Percentiles rank a stretch among this genome's conserved stretches.
phyloP scores from a whole-genome alignment of 2,888 invertebrate species.

The Pseudanteris insignis region DNA sequence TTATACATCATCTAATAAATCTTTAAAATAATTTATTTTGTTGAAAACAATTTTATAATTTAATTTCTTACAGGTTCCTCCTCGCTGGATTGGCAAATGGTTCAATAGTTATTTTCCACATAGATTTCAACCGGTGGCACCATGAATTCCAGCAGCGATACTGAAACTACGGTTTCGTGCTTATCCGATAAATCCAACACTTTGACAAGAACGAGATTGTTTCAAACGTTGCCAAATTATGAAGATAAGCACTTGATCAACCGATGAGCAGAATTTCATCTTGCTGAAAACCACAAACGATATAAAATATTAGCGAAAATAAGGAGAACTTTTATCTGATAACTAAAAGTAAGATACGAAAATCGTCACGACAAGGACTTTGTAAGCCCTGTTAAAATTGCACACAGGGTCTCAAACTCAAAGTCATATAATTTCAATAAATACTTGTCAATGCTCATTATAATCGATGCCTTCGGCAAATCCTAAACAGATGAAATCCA shows the following conservation, averaged over 20 bases:
- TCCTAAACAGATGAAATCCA: conserved; percentile 33
- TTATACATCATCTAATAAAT: too few relatives aligned
- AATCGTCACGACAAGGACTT: too few relatives aligned
- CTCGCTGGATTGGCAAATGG: conserved; percentile 97
- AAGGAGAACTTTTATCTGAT: too few relatives aligned
- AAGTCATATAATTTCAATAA: conserved; percentile 33
- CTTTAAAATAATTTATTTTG: background rate
- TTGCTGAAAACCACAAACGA: too few relatives aligned
- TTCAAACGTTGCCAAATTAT: background rate
- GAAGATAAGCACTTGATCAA: conserved; percentile 22
- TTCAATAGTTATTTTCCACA: conserved; percentile 98
- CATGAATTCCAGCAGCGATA: conserved; percentile 95
- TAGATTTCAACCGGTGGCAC: conserved; percentile 99
- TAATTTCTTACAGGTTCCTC: conserved; percentile 81
- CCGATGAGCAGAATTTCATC: too few relatives aligned
- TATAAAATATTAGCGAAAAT: background rate
- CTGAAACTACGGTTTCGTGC: conserved; percentile 67
- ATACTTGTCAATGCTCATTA: conserved; percentile 42
- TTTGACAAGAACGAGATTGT: too few relatives aligned
- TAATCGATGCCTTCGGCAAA: conserved; percentile 43
- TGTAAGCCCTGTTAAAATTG: too few relatives aligned
- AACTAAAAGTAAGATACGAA: too few relatives aligned
- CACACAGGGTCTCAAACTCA: too few relatives aligned
- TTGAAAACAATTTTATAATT: background rate
- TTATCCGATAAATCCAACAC: conserved; percentile 13